Base-by-base conservation (phyloP, 2,888 invertebrate species). In the Eristalinus aeneus region DNA sequence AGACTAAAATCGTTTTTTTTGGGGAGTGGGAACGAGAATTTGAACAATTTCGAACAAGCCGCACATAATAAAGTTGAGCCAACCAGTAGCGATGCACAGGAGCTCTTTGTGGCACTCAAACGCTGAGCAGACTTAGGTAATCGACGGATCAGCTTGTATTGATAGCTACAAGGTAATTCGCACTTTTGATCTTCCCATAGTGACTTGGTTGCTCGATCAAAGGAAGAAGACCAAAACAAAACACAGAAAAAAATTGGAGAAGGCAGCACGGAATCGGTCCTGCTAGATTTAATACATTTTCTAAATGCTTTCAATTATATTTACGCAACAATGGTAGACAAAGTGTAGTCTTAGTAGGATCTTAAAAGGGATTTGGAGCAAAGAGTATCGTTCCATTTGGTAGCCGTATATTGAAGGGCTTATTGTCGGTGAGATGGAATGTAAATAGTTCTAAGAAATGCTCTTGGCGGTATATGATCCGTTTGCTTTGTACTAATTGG, bases 401-500 rank as follows among this genome's bases (percentile, higher is more conserved):
- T 71, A 22, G 16, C 54, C 79, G 67, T 71, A 74, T 20, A 65
- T 0, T 54, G 12, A 20, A 34, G 53, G 11, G 12, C 54, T 39
- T 34, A 85, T 85, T 56, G 53, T 64, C 71, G 72, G 67, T 72
- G 53, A 58, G 36, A 61, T 54, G 60, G 76, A 85, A 80, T 84
- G 54, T 64, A 71, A 75, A 79, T 71, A 32, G 56, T 84, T 84
- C 79, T 75, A 68, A 79, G 84, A 84, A 84, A 72, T 84, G 75
- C 79, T 79, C 84, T 60, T 58, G 8, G 46, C 61, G 46, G 79
- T 67, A 61, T 65, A 84, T 61, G 79, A 75, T 79, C 67, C 60
- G 78, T 67, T 78, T 61, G 36, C 34, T 71, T 92, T 91, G 90
- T 90, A 90, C 91, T 92, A 91, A 91, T 91, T 91, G 91, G 91